phyloP scores from a whole-genome alignment of 1,140 invertebrate genomes.

The Trichonephila clavata region DNA sequence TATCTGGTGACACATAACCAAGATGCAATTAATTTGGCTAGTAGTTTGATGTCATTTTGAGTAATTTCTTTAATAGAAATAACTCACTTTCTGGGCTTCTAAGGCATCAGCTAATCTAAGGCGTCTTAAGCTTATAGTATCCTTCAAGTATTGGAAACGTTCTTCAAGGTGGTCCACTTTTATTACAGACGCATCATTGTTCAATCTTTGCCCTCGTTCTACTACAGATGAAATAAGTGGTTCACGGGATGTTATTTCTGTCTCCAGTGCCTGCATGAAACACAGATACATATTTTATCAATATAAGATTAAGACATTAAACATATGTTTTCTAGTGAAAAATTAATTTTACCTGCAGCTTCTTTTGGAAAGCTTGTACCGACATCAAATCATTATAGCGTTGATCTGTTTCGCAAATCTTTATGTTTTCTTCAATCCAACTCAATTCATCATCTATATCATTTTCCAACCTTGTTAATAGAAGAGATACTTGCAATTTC shows the following conservation, averaged over 20 bases:
- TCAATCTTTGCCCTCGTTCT: slow-evolving; percentile 88
- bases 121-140: slow-evolving; percentile 87
- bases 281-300: too few species aligned
- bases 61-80: neutral
- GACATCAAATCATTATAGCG: slow-evolving; percentile 90
- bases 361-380: slow-evolving; percentile 98
- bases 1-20: neutral
- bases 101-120: slow-evolving; percentile 89
- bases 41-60: neutral
- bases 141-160: slow-evolving; percentile 84
- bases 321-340: neutral
- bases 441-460: slow-evolving; percentile 92
- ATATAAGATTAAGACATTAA: too few species aligned
- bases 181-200: slow-evolving; percentile 87
- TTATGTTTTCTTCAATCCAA: slow-evolving; percentile 93
- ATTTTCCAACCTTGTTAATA: slow-evolving; percentile 90
- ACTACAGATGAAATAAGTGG: slow-evolving; percentile 88
- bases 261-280: slow-evolving; percentile 86
- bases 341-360: slow-evolving; percentile 85
- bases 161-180: slow-evolving; percentile 81
- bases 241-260: slow-evolving; percentile 90
- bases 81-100: slow-evolving; percentile 89
- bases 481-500: slow-evolving; percentile 91
- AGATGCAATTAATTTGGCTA: neutral
- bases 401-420: slow-evolving; percentile 89